Evolutionary conservation across 1,140 invertebrate species (phyloP), one percentile per base, ranked within the genome.

Genomic region (Pantala flavescens): DNA sequence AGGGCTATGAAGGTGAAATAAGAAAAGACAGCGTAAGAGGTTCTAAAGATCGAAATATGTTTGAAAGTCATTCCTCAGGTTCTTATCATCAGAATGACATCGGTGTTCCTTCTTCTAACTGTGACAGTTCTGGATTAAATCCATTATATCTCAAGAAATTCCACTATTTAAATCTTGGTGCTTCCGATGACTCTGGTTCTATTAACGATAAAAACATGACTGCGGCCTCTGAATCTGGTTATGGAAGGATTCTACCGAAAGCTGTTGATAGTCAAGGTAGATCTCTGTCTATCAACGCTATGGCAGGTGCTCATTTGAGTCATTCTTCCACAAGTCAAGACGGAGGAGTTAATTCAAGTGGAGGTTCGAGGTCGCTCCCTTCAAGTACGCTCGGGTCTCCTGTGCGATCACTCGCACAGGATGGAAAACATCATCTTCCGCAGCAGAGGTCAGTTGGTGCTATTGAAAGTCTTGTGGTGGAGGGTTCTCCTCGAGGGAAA

Each of bases 391-490:
- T 76, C 12, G 71, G 63, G 55, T 76, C 74, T 43, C 74, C 76
- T n/a, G 74, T 73, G 0, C 24, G 55, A 28, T 55, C 16, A 23
- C 43, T 43, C n/a, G 23, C 55, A 23, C 24, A 21, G 43, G 21
- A 16, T 23, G 49, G 36, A 49, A 75, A 71, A 74, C n/a, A 73
- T 23, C 78, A 78, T 73, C 78, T 81, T 43, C 77, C 79, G 23
- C 82, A 80, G 76, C 79, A 80, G 63, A 80, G 81, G 71, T 76
- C 82, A 11, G 74, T 86, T 3, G 84, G 85, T 71, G 84, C 84
- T n/a, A 85, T 85, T 16, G 86, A 88, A 76, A 86, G 84, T 78
- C 86, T 87, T 75, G 81, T 84, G 12, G 82, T 84, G 24, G 81
- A 84, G 14, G 81, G 82, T 5, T 75, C 79, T 3, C 75, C 75